These are phyloP conservation scores for Phallusia fumigata DNA, from an alignment of 23 tunicate species.

Conservation along the genomic window DNA sequence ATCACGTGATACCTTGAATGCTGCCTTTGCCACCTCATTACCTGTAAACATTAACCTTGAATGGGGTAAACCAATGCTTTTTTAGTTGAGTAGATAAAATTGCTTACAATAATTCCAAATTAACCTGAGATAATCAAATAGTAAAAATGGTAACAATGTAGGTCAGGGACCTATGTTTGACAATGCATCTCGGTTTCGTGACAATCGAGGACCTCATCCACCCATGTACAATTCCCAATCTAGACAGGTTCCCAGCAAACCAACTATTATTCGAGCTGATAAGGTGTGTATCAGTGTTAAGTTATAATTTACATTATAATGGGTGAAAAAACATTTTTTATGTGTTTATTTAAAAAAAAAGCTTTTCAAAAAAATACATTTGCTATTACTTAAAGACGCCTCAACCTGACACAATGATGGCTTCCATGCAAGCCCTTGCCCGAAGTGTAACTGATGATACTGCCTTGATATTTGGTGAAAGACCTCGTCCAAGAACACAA, in stretches of 20 bases:
- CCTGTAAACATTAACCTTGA: constrained; percentile 67
- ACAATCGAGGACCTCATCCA: constrained; percentile 52
- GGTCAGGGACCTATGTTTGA: background rate
- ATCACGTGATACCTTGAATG: constrained; percentile 4
- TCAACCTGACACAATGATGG: constrained; percentile 49
- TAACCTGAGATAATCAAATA: no score
- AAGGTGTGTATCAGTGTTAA: constrained; percentile 12
- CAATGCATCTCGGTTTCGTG: constrained; percentile 25
- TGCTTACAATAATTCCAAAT: background rate
- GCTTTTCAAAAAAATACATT: no score
- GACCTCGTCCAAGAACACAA: constrained; percentile 64
- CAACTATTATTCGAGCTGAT: constrained; percentile 24
- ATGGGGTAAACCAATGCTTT: constrained; percentile 32
- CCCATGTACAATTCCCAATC: constrained; percentile 35
- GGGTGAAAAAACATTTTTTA: no score
- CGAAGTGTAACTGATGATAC: constrained; percentile 79
- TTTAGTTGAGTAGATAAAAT: background rate
- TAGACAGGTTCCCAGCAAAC: constrained; percentile 9
- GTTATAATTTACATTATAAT: no score
- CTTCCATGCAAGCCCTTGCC: constrained; percentile 88
- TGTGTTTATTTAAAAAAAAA: no score
- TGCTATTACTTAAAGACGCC: constrained; percentile 33
- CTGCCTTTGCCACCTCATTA: constrained; percentile 63
- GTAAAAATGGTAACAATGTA: no score
- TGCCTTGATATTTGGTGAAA: constrained; percentile 74